Conservation (phyloP, 2,888 invertebrate genomes). For the Limnephilus lunatus region DNA sequence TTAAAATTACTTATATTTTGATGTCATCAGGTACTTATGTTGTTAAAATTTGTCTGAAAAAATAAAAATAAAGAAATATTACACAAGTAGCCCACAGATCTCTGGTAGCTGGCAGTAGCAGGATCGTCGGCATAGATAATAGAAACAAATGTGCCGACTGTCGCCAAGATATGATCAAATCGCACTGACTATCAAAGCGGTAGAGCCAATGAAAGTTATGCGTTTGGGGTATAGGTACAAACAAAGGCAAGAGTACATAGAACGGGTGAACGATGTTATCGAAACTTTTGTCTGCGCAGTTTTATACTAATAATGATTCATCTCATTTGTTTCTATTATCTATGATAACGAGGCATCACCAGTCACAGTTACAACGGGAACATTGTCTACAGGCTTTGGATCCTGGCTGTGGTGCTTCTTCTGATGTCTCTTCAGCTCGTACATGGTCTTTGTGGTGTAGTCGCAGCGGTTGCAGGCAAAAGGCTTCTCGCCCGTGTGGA, state of each 20-base stretch:
- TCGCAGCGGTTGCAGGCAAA: slow-evolving; percentile 17
- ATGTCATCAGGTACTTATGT: neutral
- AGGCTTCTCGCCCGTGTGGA: slow-evolving; percentile 26
- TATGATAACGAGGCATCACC: neutral
- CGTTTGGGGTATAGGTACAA: no score
- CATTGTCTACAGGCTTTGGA: neutral
- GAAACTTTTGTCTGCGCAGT: no score
- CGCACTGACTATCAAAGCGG: no score
- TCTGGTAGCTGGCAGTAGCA: neutral
- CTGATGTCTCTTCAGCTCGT: slow-evolving; percentile 22
- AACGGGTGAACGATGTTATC: no score
- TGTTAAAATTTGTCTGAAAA: neutral
- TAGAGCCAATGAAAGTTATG: no score
- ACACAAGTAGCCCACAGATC: neutral
- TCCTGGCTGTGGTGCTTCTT: neutral
- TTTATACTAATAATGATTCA: no score
- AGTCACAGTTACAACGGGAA: neutral
- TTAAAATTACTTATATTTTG: neutral
- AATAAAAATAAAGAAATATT: neutral
- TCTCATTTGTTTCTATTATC: neutral
- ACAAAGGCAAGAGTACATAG: no score
- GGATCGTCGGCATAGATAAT: no score
- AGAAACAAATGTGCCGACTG: no score
- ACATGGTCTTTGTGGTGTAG: neutral
- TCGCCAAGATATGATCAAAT: no score